Base-by-base conservation (phyloP, 2,888 invertebrate species). In the Tanytarsus gracilentus region DNA sequence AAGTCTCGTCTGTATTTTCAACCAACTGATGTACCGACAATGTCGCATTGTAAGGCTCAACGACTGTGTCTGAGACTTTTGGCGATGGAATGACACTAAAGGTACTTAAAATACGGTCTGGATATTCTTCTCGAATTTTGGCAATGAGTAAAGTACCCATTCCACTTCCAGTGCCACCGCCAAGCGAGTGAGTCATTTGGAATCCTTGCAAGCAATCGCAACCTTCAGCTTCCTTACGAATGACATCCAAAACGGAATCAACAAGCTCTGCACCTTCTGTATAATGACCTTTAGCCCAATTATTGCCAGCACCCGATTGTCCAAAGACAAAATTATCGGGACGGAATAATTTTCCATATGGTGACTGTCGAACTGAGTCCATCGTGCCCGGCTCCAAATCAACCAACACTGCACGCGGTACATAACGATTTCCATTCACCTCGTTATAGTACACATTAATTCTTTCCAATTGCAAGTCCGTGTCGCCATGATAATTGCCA, bases 351-450 rank as follows among this genome's bases (percentile, higher is more conserved):
- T 84, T 81, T 0, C 90, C 90, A 70, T 85, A 88, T 2, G 87
- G 82, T 36, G 86, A 84, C 49, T 86, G 82, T 65, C 89, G 76
- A 66, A 91, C 87, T 4, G 85, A 82, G 71, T 93, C 92, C 88
- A 93, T 88, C 14, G 92, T 91, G 4, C 90, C 89, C 0, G 90
- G 88, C 74, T 93, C 93, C 70, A 93, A 73, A 74, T 93, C 93
- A 55, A 92, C 86, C 63, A 92, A 78, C 27, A 92, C 82, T 0
- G 90, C 88, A 9, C 92, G 79, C 0, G 92, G 92, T 5, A 93
- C 91, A 74, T 82, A 93, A 70, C 85, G 85, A 74, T 78, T 77
- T 62, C 78, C 76, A 30, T 78, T 76, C 0, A 86, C 88, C 69
- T 88, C 86, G 69, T 81, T 88, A 75, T 86, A 89, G 73, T 89